These are phyloP conservation scores for Dendrolimus kikuchii DNA, from an alignment of 1,140 invertebrate genomes.

Conservation along the genomic window DNA sequence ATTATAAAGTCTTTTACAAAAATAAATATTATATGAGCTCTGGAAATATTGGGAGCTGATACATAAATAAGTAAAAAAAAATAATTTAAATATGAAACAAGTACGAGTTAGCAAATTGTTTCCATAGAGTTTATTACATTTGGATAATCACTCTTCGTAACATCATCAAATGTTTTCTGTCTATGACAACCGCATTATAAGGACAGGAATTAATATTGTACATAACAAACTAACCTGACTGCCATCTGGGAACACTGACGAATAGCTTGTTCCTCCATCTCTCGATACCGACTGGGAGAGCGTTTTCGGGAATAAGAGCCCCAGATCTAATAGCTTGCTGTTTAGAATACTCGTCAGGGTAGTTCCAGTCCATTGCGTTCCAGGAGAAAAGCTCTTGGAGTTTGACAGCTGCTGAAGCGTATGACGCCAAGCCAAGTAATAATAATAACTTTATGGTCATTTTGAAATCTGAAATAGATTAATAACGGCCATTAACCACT, in stretches of 20 bases:
- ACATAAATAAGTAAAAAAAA: too few species aligned
- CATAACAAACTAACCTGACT: conserved; percentile 50
- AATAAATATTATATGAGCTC: too few species aligned
- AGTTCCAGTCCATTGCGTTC: conserved; percentile 83
- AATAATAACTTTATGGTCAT: conserved; percentile 37
- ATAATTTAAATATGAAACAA: too few species aligned
- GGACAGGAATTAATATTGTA: conserved; percentile 18
- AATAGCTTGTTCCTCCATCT: conserved; percentile 84
- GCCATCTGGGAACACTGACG: conserved; percentile 84
- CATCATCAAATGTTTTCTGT: too few species aligned
- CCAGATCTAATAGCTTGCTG: conserved; percentile 76
- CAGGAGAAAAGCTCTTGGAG: conserved; percentile 81
- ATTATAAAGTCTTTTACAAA: too few species aligned
- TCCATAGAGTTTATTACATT: too few species aligned
- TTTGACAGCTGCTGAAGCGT: conserved; percentile 67
- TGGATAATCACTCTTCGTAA: too few species aligned
- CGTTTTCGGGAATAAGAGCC: conserved; percentile 81
- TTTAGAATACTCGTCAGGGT: conserved; percentile 74
- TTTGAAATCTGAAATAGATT: conserved; percentile 14
- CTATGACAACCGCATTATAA: too few species aligned
- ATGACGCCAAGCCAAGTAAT: conserved; percentile 30
- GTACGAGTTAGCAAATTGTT: too few species aligned
- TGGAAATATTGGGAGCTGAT: too few species aligned
- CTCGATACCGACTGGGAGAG: conserved; percentile 84
- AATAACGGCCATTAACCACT: not conserved